A percentile compares a stretch with the other conserved stretches of the same genome.
phyloP scores from a whole-genome alignment of 2,797 vertebrate genomes.

The Diplodus puntazzo region DNA sequence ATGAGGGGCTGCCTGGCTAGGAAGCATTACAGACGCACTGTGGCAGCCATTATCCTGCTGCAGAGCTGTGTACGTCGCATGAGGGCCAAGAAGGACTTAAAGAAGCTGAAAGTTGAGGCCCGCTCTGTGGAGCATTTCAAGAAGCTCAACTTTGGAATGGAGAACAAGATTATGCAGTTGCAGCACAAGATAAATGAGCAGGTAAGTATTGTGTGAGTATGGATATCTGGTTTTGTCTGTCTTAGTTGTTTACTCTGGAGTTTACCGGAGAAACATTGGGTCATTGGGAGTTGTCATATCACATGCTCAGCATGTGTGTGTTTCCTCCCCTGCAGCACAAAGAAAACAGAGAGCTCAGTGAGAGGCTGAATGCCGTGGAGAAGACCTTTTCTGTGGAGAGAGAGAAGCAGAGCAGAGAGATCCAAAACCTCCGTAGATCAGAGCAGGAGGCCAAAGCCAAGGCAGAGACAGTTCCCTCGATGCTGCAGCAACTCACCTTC shows the following conservation, averaged over 20 bases:
- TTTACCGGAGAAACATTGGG: constrained; percentile 16
- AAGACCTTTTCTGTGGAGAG: constrained; percentile 83
- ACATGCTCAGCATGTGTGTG: constrained; percentile 74
- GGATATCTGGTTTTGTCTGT: not conserved
- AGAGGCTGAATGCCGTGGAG: constrained; percentile 87
- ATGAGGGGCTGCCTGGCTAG: constrained; percentile 91
- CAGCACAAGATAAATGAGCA: constrained; percentile 95
- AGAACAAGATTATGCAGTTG: constrained; percentile 98
- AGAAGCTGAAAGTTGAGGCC: constrained; percentile 93
- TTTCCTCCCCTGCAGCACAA: constrained; percentile 86
- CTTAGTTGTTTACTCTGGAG: constrained; percentile 27
- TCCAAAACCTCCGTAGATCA: constrained; percentile 86
- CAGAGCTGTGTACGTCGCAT: constrained; percentile 94
- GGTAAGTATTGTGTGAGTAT: constrained; percentile 80
- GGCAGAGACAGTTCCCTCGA: constrained; percentile 83
- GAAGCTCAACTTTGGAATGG: constrained; percentile 94
- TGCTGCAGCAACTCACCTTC: constrained; percentile 91
- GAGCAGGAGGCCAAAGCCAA: constrained; percentile 89
- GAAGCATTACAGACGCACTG: constrained; percentile 77
- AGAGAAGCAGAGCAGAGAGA: constrained; percentile 87
- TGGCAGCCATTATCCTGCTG: constrained; percentile 88
- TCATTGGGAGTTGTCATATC: constrained; percentile 66
- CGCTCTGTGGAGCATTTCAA: constrained; percentile 96
- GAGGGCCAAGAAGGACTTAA: constrained; percentile 91
- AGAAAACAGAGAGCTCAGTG: constrained; percentile 92